Evolutionary conservation across 2,888 invertebrate genomes (phyloP), one percentile per base, ranked within the genome.

Genomic region (Toxonevra muliebris): DNA sequence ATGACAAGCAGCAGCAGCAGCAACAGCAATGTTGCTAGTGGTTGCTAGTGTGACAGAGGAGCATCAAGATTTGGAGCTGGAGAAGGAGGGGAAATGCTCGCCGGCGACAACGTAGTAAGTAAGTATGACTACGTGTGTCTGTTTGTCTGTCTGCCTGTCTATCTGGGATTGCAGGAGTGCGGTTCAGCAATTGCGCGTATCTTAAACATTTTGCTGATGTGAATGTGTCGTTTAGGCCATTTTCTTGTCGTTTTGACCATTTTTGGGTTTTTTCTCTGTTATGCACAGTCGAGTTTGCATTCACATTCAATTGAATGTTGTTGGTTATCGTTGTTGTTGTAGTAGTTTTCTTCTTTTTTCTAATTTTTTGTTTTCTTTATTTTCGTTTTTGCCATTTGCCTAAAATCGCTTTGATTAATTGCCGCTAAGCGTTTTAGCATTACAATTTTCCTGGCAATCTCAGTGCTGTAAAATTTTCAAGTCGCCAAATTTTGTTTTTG

Each of bases 341-440:
- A 5, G 15, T 12, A 12, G 15, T 48, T 48, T 48, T n/a, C 15
- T 48, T 48, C 48, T 43, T 12, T 43, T 9, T 43, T 12, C 12
- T 12, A 43, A 43, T 43, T 12, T 43, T 12, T 43, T n/a, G n/a
- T n/a, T n/a, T n/a, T n/a, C n/a, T 30, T 30, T 30, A 30, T 30
- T 40, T 19, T 30, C 11, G 30, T 13, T 30, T 30, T 58, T 5
- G 58, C 13, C 58, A 57, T 40, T 57, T 57, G 57, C 12, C 20
- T 57, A 30, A 40, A 40, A 40, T n/a, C 57, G 66, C 66, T 66
- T 66, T 66, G 66, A 66, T 66, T 66, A 66, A 66, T 66, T 66
- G 66, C 66, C 61, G 66, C 66, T 17, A 48, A 66, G 57, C n/a
- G 42, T 12, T 12, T 41, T 43, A 54, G 41, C 17, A 10, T 40